Base-by-base conservation (phyloP, 1,140 invertebrate species). In the Lepeophtheirus salmonis region DNA sequence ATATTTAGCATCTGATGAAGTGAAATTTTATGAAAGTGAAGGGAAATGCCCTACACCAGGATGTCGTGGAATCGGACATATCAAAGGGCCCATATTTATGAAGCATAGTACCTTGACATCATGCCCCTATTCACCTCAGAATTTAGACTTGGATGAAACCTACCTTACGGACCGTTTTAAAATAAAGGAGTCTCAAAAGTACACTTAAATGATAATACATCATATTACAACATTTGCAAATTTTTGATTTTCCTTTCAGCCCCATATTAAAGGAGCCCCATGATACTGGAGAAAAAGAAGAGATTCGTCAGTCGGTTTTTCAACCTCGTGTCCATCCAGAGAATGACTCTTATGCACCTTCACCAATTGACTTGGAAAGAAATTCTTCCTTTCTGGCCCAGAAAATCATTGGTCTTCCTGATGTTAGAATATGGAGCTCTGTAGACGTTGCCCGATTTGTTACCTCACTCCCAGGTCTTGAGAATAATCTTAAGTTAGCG, bases 71-170 rank as follows among this genome's bases (percentile, higher is more conserved):
- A 76, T 82, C 65, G 86, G 86, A 16, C 83, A 88, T 67, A 75
- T 80, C 30, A 79, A 79, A 66, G 84, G 84, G 50, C 78, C 82
- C 51, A 81, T 81, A 70, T 80, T 80, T 69, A 76, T 79, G 51
- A 82, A 79, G 24, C 89, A 92, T 72, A 78, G 79, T 50, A 79
- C 80, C 63, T 75, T 79, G 17, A 80, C 82, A 66, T 80, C 83
- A 21, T 95, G 89, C 73, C 89, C 89, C 0, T 94, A 92, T 73
- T 79, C 83, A 1, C 67, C 74, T 2, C 72, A 78, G 62, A 84
- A 85, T 73, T 72, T 83, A 58, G 76, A 78, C 23, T 14, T 54
- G 18, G 52, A 54, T 41, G 30, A 41, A 41, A 41, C 30, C 30
- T 41, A 41, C 30, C 30, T 41, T n/a, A 6, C 30, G 30, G 30